phyloP scores from a whole-genome alignment of 2,113 vertebrate species.

The Platysternon megacephalum region DNA sequence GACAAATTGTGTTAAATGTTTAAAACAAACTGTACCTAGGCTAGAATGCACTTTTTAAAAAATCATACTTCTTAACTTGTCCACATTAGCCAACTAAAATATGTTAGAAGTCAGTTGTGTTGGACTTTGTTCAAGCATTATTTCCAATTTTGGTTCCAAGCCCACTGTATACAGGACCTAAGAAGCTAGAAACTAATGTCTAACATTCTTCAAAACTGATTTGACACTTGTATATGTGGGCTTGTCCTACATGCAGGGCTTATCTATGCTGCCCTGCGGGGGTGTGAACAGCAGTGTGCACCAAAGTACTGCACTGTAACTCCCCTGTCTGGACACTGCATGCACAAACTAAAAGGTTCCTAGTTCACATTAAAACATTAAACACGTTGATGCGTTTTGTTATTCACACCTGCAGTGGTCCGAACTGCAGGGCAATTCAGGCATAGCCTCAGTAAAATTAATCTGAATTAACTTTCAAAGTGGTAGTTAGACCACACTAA shows the following conservation, averaged over 20 bases:
- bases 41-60: background rate
- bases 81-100: background rate
- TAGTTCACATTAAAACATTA: background rate
- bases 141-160: background rate
- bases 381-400: background rate
- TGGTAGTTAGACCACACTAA: background rate
- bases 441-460: background rate
- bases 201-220: background rate
- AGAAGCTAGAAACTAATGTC: background rate
- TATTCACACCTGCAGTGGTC: background rate
- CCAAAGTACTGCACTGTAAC: background rate
- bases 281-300: background rate
- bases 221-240: background rate
- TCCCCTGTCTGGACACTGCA: background rate
- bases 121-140: background rate
- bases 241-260: background rate
- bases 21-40: background rate
- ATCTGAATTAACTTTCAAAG: background rate
- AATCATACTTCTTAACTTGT: background rate
- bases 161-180: background rate
- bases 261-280: background rate
- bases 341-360: background rate
- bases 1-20: background rate
- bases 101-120: background rate
- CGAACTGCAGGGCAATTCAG: background rate